phyloP scores from a whole-genome alignment of 2,113 vertebrate species.

The Oreochromis spilurus region DNA sequence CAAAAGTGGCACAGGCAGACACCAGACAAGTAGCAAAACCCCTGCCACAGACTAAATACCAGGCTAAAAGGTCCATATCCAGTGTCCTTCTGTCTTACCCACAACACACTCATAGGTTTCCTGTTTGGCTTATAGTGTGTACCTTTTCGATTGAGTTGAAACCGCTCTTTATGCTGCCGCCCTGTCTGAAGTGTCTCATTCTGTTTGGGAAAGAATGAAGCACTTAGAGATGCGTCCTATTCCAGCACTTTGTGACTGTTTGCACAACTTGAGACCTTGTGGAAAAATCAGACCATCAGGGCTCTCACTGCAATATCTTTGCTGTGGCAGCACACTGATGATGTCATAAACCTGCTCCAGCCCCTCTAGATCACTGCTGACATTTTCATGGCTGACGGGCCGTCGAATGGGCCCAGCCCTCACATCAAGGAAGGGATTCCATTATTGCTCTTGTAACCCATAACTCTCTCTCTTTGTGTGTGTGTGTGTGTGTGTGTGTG shows the following conservation, averaged over 20 bases:
- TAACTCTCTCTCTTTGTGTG: conserved; percentile 10
- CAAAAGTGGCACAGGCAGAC: conserved; percentile 21
- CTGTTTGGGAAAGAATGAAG: conserved; percentile 30
- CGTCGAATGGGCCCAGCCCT: conserved; percentile 46
- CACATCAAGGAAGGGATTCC: conserved; percentile 41
- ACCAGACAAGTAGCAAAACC: conserved; percentile 37
- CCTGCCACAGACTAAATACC: conserved; percentile 54
- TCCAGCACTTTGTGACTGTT: conserved; percentile 42
- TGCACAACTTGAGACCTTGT: conserved; percentile 42
- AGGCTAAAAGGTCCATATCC: conserved; percentile 47
- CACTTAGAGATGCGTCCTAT: background rate
- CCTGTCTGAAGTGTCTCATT: conserved; percentile 4
- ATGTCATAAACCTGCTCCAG: conserved; percentile 70
- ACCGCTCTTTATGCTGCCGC: background rate
- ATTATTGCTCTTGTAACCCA: conserved; percentile 58
- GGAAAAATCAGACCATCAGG: conserved; percentile 21
- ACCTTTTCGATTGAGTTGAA: conserved; percentile 42
- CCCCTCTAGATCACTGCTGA: conserved; percentile 63
- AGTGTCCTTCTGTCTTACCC: conserved; percentile 34
- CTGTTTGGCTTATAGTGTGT: conserved; percentile 44
- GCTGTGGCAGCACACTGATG: conserved; percentile 69
- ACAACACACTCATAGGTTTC: conserved; percentile 50
- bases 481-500: background rate
- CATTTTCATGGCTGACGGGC: conserved; percentile 68
- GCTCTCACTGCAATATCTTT: conserved; percentile 43